phyloP scores from a whole-genome alignment of 2,797 vertebrate species.

The Esox lucius region DNA sequence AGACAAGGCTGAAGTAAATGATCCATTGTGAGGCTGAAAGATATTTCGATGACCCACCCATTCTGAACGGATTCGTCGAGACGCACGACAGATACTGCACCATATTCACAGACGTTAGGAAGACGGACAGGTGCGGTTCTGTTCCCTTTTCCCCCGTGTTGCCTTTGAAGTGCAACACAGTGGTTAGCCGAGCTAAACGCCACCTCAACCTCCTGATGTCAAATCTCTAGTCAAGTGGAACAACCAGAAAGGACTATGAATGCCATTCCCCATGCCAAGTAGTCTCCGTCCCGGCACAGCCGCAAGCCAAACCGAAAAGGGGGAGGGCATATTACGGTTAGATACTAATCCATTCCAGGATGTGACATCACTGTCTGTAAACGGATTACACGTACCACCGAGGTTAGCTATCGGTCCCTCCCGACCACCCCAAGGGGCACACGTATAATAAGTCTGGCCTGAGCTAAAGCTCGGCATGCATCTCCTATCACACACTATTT shows the following conservation, averaged over 20 bases:
- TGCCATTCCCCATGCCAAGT: not conserved
- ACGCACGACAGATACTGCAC: not conserved
- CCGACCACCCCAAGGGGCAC: not conserved
- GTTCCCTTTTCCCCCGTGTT: not conserved
- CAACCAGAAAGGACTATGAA: not conserved
- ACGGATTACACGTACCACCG: conserved; percentile 9
- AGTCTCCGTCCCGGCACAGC: not conserved
- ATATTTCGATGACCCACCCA: too few species aligned
- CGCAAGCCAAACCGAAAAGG: not conserved
- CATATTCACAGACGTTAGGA: not conserved
- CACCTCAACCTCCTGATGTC: not conserved
- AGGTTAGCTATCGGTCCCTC: conserved; percentile 1
- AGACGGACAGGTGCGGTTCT: not conserved
- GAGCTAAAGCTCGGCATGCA: not conserved
- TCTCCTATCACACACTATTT: not conserved
- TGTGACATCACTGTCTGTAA: conserved; percentile 18
- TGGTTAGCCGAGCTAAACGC: not conserved
- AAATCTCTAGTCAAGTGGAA: not conserved
- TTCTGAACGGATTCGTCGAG: too few species aligned
- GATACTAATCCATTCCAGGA: conserved; percentile 16
- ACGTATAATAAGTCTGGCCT: not conserved
- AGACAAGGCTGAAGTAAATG: not conserved
- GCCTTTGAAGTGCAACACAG: not conserved
- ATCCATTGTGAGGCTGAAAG: too few species aligned
- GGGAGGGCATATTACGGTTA: not conserved